These are phyloP conservation scores for Enteromius trimaculatus DNA, from an alignment of 2,797 vertebrate genomes.

Conservation along the genomic window DNA sequence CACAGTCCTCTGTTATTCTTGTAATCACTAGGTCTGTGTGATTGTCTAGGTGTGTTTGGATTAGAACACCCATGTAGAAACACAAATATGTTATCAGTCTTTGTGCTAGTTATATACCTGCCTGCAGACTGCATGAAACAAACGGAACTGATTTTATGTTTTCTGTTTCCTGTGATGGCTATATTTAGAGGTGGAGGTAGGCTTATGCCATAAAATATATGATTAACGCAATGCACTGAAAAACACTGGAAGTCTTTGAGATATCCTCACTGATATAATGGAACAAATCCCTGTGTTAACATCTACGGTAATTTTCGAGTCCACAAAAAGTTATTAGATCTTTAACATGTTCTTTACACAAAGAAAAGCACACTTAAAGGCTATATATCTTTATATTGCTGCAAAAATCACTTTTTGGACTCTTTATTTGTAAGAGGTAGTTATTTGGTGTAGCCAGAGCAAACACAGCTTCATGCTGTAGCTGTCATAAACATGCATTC, in stretches of 20 bases:
- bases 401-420: background rate
- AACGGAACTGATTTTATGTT: background rate
- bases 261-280: background rate
- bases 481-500: background rate
- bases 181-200: background rate
- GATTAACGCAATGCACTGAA: background rate
- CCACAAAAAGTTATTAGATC: background rate
- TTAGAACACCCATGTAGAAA: background rate
- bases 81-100: background rate
- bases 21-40: constrained; percentile 4
- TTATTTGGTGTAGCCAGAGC: background rate
- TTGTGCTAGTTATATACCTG: background rate
- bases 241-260: background rate
- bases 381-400: background rate
- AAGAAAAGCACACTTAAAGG: background rate
- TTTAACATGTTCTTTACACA: background rate
- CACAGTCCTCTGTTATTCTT: background rate
- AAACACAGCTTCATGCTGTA: background rate
- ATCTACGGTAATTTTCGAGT: background rate
- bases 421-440: background rate
- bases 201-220: background rate
- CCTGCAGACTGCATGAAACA: background rate
- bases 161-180: too few relatives aligned
- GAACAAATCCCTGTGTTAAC: background rate
- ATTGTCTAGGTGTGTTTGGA: background rate